A percentile compares a stretch with the other conserved stretches of the same genome.
Evolutionary conservation across 2,797 vertebrate species (phyloP).

Genomic region (Liasis olivaceus): DNA sequence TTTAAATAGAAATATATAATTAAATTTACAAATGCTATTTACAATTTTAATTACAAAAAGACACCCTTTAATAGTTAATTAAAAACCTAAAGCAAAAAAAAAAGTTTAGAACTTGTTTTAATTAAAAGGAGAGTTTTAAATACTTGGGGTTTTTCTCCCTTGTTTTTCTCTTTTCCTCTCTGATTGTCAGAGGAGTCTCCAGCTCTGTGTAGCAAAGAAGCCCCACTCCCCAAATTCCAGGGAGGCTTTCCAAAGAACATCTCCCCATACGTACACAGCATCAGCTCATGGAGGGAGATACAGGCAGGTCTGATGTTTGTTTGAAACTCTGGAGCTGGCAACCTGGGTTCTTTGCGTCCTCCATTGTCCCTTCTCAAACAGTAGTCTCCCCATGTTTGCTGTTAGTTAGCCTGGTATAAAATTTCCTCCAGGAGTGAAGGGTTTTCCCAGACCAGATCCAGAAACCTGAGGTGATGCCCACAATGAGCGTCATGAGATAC

Average conservation of each 20-base stretch:
- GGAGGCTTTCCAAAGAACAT: not conserved
- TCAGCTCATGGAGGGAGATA: not conserved
- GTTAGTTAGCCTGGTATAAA: conserved; percentile 91
- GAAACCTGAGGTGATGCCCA: conserved; percentile 97
- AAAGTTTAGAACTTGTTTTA: conserved; percentile 74
- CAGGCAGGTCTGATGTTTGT: not conserved
- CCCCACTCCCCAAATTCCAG: conserved; percentile 16
- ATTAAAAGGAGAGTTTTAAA: conserved; percentile 56
- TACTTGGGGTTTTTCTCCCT: conserved; percentile 12
- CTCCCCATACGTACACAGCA: not conserved
- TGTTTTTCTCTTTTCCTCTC: conserved; percentile 14
- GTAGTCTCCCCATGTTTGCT: conserved; percentile 93
- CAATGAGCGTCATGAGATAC: conserved; percentile 98
- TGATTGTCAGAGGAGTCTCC: conserved; percentile 11
- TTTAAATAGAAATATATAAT: conserved; percentile 95
- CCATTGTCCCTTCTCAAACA: conserved; percentile 73
- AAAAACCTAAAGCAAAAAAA: conserved; percentile 70
- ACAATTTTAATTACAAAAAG: conserved; percentile 86
- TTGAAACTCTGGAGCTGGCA: conserved; percentile 5
- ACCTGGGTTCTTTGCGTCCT: not conserved
- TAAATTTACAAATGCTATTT: conserved; percentile 92
- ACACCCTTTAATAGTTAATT: conserved; percentile 65
- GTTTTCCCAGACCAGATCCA: conserved; percentile 99
- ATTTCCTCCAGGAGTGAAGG: conserved; percentile 96
- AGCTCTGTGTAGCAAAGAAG: not conserved